Evolutionary conservation across 1,140 invertebrate genomes (phyloP), one percentile per base, ranked within the genome.

Genomic region (Apis dorsata): DNA sequence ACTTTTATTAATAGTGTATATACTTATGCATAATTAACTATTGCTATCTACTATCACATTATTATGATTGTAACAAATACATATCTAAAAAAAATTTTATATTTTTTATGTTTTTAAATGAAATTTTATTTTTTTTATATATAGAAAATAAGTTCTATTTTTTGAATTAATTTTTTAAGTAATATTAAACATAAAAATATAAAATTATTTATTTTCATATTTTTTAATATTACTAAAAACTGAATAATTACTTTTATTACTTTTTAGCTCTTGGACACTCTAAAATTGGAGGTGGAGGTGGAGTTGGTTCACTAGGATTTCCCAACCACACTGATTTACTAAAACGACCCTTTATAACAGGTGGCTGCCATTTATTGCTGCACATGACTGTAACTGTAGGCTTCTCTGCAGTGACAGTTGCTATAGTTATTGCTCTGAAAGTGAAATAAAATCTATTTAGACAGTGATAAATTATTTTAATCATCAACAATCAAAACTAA

Each of bases 331-430:
- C 92, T 12, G 90, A 93, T 89, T 93, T 93, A 87, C 90, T 92
- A 86, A 93, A 94, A 44, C 93, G 90, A 71, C 93, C 93, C 80
- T 93, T 94, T 76, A 92, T 91, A 79, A 93, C 90, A 63, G 92
- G 92, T 70, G 91, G 75, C 83, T 93, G 93, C 91, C 91, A 93
- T 86, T 93, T 93, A 86, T 90, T 93, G 73, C 84, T 88, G 72
- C 89, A 84, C 71, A 90, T 84, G 34, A 90, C 71, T 77, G 84
- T 88, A 81, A 88, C 79, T 60, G 86, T 88, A 63, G 90, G 85
- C 85, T 90, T 92, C 66, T 93, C 91, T 72, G 87, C 83, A 49
- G 82, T 91, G 55, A 91, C 81, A 51, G 88, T 89, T 44, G 91
- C 75, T 84, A 90, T 88, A 84, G 83, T 89, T 85, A 90, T 68